A percentile compares a stretch with the other conserved stretches of the same genome.
phyloP scores from a whole-genome alignment of 2,797 vertebrate species.

The Peromyscus melanophrys region DNA sequence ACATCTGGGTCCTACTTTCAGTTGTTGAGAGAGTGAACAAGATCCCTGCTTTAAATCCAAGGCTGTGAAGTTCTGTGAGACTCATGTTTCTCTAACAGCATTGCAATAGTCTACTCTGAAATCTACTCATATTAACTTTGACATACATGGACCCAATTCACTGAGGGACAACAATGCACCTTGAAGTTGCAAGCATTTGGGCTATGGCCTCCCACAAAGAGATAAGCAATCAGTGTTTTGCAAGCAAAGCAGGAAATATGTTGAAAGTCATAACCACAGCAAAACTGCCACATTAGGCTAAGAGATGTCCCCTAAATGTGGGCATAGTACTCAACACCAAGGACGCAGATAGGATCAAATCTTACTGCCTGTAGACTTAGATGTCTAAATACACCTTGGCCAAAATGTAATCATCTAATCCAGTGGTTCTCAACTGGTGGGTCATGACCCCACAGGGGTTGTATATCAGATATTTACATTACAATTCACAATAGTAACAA shows the following conservation, averaged over 20 bases:
- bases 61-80: background rate
- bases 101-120: background rate
- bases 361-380: background rate
- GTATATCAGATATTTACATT: background rate
- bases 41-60: background rate
- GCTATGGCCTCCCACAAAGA: background rate
- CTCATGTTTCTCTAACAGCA: background rate
- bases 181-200: background rate
- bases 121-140: background rate
- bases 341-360: background rate
- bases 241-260: constrained; percentile 66
- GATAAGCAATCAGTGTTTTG: constrained; percentile 31
- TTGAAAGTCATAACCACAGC: constrained; percentile 65
- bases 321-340: background rate
- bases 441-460: background rate
- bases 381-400: too few relatives aligned
- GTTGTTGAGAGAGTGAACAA: background rate
- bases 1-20: background rate
- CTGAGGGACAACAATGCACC: background rate
- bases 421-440: background rate
- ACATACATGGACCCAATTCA: background rate
- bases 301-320: background rate
- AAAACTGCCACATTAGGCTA: constrained; percentile 61
- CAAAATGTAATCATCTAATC: background rate
- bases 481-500: background rate